Conservation (phyloP, 2,888 invertebrate genomes). For the Leptogaster cylindrica region DNA sequence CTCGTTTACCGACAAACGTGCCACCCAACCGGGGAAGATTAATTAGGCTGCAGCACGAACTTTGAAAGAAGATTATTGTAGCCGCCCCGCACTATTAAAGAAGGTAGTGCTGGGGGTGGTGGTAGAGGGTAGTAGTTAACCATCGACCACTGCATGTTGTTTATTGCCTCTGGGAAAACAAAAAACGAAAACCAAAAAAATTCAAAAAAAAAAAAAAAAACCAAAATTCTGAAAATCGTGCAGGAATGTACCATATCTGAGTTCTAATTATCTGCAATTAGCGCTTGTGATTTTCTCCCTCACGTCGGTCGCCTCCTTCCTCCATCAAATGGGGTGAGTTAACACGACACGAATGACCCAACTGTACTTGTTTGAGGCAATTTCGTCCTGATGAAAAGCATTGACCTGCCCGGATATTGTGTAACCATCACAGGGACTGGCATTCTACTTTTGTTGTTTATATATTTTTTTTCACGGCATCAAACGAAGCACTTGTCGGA, state of each 20-base stretch:
- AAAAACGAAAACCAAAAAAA: too few relatives aligned
- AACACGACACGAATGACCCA: slow-evolving; percentile 7
- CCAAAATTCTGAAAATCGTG: slow-evolving; percentile 26
- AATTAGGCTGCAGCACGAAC: slow-evolving; percentile 35
- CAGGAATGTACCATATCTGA: slow-evolving; percentile 33
- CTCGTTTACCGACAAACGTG: too few relatives aligned
- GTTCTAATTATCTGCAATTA: slow-evolving; percentile 29
- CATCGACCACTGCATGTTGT: slow-evolving; percentile 21
- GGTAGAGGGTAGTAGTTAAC: too few relatives aligned
- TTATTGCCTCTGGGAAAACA: slow-evolving; percentile 12
- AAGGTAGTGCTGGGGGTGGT: background rate
- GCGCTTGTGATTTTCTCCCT: slow-evolving; percentile 1
- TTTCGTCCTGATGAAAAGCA: slow-evolving; percentile 12
- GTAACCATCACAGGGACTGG: slow-evolving; percentile 16
- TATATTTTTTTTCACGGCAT: slow-evolving; percentile 21
- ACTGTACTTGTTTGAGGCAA: background rate
- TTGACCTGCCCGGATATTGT: slow-evolving; percentile 30
- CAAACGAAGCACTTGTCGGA: slow-evolving; percentile 21
- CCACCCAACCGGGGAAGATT: slow-evolving; percentile 3
- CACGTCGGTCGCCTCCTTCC: background rate
- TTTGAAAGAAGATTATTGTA: slow-evolving; percentile 29
- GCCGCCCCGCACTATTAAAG: background rate
- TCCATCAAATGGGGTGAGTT: background rate
- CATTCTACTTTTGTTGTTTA: too few relatives aligned
- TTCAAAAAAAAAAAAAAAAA: too few relatives aligned